Evolutionary conservation across 2,888 invertebrate genomes (phyloP).

Genomic region (Acutogordius australiensis): DNA sequence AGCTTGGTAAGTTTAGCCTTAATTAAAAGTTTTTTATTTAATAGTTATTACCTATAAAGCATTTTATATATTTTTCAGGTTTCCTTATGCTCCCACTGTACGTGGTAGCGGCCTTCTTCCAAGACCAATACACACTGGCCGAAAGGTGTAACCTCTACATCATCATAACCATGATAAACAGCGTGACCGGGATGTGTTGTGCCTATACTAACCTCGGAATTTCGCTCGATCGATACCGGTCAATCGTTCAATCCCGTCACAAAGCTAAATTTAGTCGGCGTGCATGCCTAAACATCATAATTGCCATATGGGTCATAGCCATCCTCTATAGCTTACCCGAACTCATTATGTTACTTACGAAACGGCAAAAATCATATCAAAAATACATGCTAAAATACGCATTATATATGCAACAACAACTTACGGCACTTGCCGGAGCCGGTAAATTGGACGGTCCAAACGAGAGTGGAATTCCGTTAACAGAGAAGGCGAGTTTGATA

Average conservation of each 20-base stretch:
- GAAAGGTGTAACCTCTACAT: not conserved
- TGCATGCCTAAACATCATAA: not conserved
- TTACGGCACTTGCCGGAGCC: too few relatives aligned
- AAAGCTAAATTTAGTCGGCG: not conserved
- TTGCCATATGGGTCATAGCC: not conserved
- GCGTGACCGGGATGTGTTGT: not conserved
- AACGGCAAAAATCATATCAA: not conserved
- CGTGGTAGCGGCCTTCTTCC: not conserved
- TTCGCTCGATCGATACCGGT: slow-evolving; percentile 1
- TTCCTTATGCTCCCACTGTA: slow-evolving; percentile 5
- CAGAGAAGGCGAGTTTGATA: too few relatives aligned
- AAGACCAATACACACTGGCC: not conserved
- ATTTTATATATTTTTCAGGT: not conserved
- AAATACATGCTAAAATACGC: not conserved
- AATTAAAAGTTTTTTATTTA: too few relatives aligned
- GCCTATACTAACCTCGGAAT: slow-evolving; percentile 7
- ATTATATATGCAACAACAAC: too few relatives aligned
- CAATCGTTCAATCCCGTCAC: not conserved
- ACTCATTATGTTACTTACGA: not conserved
- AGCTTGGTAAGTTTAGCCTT: too few relatives aligned
- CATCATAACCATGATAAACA: not conserved
- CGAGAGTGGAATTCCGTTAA: too few relatives aligned
- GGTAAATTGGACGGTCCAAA: too few relatives aligned
- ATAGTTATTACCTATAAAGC: too few relatives aligned
- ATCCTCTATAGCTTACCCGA: not conserved